Evolutionary conservation across 1,140 invertebrate species (phyloP).

Genomic region (Brachionus rotundiformis): DNA sequence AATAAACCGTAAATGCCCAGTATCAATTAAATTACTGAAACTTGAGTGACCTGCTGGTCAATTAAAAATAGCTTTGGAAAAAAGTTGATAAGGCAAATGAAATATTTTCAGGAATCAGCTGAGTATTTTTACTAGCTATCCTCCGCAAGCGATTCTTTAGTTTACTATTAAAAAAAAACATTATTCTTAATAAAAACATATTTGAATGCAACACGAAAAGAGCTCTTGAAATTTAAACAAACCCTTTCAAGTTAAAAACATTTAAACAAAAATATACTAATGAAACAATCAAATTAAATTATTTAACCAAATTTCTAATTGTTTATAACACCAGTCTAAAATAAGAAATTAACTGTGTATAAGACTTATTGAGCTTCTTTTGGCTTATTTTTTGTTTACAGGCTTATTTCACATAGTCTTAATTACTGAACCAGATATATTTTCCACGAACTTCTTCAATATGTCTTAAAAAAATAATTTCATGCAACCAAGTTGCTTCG

Average conservation of each 20-base stretch:
- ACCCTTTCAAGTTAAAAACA: not conserved
- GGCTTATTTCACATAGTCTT: not conserved
- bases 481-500: not conserved
- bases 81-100: not conserved
- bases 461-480: not conserved
- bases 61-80: not conserved
- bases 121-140: not conserved
- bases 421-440: not conserved
- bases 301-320: not conserved
- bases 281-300: not conserved
- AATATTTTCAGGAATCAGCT: not conserved
- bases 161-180: not conserved
- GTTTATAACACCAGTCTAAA: not conserved
- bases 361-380: not conserved
- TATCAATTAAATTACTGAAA: not conserved
- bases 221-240: not conserved
- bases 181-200: not conserved
- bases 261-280: slow-evolving; percentile 6
- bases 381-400: not conserved
- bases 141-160: too few species aligned
- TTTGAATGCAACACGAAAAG: not conserved
- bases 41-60: not conserved
- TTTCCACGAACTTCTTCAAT: not conserved
- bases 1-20: not conserved
- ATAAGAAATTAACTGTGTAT: not conserved